Conservation (phyloP, 2,888 invertebrate genomes). For the Andrena hattorfiana region DNA sequence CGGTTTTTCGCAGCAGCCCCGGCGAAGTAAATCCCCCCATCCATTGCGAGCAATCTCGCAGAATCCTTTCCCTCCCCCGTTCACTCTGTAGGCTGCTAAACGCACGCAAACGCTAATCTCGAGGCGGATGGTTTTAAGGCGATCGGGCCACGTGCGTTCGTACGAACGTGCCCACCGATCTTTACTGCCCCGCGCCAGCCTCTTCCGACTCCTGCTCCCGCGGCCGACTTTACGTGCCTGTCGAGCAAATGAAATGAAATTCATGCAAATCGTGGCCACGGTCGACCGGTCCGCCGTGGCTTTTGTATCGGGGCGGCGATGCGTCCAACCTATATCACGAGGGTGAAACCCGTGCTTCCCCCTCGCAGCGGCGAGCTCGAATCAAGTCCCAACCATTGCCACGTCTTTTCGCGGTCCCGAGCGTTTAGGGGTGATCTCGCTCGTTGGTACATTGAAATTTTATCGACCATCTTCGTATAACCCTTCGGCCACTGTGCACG, state of each 20-base stretch:
- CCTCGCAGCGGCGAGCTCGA: slow-evolving; percentile 27
- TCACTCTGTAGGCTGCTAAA: slow-evolving; percentile 10
- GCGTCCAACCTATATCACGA: slow-evolving; percentile 77
- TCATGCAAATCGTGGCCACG: slow-evolving; percentile 79
- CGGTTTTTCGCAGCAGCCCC: neutral
- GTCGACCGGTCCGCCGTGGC: slow-evolving; percentile 64
- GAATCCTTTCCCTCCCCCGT: neutral
- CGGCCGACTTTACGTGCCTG: slow-evolving; percentile 73
- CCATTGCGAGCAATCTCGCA: slow-evolving; percentile 23
- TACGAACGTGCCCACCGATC: slow-evolving; percentile 53
- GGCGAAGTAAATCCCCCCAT: neutral
- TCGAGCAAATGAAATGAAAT: slow-evolving; percentile 81
- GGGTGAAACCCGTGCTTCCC: slow-evolving; percentile 67
- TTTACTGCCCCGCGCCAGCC: slow-evolving; percentile 42
- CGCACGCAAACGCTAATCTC: slow-evolving; percentile 33
- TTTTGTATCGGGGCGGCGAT: slow-evolving; percentile 81
- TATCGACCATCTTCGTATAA: neutral
- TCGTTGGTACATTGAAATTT: neutral
- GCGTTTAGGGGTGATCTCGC: slow-evolving; percentile 40
- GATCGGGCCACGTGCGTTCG: slow-evolving; percentile 14
- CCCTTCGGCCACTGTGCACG: neutral
- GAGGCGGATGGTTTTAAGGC: slow-evolving; percentile 18
- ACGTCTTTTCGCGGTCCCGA: slow-evolving; percentile 52
- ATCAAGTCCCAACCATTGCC: slow-evolving; percentile 28
- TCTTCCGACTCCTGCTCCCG: slow-evolving; percentile 32